Evolutionary conservation across 1,140 invertebrate genomes (phyloP).

Genomic region (Pseudobourletiella spinata): DNA sequence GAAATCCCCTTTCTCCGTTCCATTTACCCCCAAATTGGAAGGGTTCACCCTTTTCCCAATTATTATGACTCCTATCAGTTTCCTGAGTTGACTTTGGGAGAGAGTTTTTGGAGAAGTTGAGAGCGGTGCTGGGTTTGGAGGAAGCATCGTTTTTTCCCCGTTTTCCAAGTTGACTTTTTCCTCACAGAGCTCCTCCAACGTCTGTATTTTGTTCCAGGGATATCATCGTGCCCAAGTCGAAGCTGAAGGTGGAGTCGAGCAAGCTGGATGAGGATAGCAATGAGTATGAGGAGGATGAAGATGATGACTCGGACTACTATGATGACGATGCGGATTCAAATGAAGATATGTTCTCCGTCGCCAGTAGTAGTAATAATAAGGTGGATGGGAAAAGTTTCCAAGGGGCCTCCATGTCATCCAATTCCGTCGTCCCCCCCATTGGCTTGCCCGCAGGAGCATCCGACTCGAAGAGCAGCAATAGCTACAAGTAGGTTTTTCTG

Average conservation of each 20-base stretch:
- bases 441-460: not conserved
- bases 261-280: constrained; percentile 37
- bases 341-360: constrained; percentile 52
- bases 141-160: no score
- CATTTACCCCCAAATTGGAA: no score
- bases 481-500: constrained; percentile 16
- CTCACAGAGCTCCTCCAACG: no score
- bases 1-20: no score
- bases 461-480: constrained; percentile 11
- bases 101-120: no score
- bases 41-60: no score
- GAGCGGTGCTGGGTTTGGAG: no score
- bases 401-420: constrained; percentile 8
- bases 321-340: constrained; percentile 57
- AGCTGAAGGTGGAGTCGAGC: constrained; percentile 44
- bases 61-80: no score
- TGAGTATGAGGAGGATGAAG: constrained; percentile 38
- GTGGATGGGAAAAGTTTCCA: constrained; percentile 1
- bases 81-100: no score
- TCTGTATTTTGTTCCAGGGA: constrained; percentile 47
- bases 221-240: constrained; percentile 57
- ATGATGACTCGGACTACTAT: constrained; percentile 37
- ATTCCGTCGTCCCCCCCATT: constrained; percentile 6
- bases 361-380: constrained; percentile 17
- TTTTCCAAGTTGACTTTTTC: no score